Conservation (phyloP, 2,113 vertebrate species). For the Ranitomeya variabilis region DNA sequence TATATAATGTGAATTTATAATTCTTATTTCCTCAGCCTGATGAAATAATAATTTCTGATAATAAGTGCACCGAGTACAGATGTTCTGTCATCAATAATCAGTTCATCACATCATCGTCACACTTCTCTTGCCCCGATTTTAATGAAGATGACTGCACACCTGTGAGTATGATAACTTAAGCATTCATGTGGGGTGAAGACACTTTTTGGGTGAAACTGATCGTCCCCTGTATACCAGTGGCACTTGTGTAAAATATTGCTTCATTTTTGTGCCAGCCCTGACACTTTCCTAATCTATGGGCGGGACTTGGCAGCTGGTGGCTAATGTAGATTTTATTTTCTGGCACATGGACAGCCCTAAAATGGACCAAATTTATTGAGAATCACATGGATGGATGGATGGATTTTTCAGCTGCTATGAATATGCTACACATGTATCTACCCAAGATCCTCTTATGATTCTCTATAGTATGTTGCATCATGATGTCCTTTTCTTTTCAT, state of each 20-base stretch:
- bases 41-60: conserved; percentile 66
- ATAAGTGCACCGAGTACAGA: conserved; percentile 78
- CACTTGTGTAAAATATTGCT: no score
- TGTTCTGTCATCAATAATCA: conserved; percentile 71
- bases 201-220: no score
- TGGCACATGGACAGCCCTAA: no score
- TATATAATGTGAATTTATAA: neutral
- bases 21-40: conserved; percentile 70
- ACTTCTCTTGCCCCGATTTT: conserved; percentile 80
- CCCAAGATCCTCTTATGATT: neutral
- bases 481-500: neutral
- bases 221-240: no score
- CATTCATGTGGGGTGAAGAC: no score
- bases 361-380: no score
- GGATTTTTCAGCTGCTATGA: neutral
- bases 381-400: neutral
- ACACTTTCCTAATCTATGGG: no score
- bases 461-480: neutral
- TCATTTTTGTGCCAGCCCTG: no score
- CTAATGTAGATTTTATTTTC: no score
- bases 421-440: neutral
- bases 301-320: no score
- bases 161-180: conserved; percentile 70
- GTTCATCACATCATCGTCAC: conserved; percentile 71
- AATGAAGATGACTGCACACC: conserved; percentile 74